These are phyloP conservation scores for Nothocercus nigrocapillus DNA, from an alignment of 2,113 vertebrate genomes.

Conservation along the genomic window DNA sequence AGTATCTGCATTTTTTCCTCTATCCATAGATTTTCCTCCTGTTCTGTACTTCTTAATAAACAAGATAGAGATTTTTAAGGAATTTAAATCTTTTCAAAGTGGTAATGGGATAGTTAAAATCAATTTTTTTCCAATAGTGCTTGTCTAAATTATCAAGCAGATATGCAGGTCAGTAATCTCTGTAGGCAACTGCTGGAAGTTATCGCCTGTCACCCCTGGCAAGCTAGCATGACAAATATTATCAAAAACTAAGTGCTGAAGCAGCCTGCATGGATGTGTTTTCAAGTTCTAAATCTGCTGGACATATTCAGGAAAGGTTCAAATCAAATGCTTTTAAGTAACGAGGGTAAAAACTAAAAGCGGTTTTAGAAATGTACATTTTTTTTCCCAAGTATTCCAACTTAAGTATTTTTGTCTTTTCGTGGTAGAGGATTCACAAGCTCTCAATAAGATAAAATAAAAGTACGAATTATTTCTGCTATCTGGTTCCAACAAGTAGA, in stretches of 20 bases:
- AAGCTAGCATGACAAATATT: background rate
- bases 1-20: background rate
- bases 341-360: background rate
- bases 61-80: background rate
- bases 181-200: background rate
- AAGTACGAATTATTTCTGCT: background rate
- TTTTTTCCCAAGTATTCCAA: background rate
- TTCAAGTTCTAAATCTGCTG: background rate
- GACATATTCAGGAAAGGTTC: background rate
- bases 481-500: background rate
- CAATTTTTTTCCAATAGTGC: background rate
- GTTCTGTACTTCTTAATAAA: background rate
- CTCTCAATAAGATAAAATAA: background rate
- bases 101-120: background rate
- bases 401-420: background rate
- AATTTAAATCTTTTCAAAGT: background rate
- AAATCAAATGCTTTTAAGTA: background rate
- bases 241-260: background rate
- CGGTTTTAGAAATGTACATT: background rate
- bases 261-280: background rate
- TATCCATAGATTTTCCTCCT: background rate
- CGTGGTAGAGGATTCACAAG: background rate
- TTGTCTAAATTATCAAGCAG: background rate
- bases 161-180: background rate
- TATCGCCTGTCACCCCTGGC: background rate